Base-by-base conservation (phyloP, 2,888 invertebrate genomes). In the Anthoptus insignis region DNA sequence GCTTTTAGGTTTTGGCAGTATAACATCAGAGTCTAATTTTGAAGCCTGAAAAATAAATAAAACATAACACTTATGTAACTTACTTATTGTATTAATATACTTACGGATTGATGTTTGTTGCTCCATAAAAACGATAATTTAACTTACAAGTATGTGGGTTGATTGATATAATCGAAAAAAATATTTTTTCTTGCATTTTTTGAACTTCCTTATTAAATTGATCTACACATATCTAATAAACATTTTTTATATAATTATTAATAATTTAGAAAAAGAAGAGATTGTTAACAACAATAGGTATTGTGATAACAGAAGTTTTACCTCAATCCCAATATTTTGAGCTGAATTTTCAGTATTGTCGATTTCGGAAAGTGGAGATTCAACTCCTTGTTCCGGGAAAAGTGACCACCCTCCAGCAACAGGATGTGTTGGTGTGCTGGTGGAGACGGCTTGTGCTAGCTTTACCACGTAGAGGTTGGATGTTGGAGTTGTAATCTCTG, bases 301-400 rank as follows among this genome's bases (percentile, higher is more conserved):
- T n/a, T n/a, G n/a, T n/a, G 11, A 32, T 32, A 32, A 32, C 7
- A 4, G 9, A 32, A 39, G 49, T 22, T 52, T 32, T 76, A 90
- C 90, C 81, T 89, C 90, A 65, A 80, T 84, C 52, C 80, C 80
- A 8, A 79, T 80, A 66, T 81, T 86, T 57, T 88, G 87, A 8
- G 83, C 84, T 14, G 91, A 86, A 76, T 87, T 91, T 29, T 85
- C 87, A 11, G 84, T 78, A 14, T 83, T 89, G 73, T 92, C 92
- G 58, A 93, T 93, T 72, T 93, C 93, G 11, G 92, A 93, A 1
- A 93, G 81, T 0, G 92, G 92, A 1, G 93, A 93, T 39, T 93
- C 91, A 27, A 84, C 83, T 13, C 85, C 87, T 49, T 86, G 86
- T 21, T 84, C 87, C 3, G 88, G 81, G 64, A 93, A 93, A 39